Base-by-base conservation (phyloP, 2,888 invertebrate species). In the Neoscelio sp. region DNA sequence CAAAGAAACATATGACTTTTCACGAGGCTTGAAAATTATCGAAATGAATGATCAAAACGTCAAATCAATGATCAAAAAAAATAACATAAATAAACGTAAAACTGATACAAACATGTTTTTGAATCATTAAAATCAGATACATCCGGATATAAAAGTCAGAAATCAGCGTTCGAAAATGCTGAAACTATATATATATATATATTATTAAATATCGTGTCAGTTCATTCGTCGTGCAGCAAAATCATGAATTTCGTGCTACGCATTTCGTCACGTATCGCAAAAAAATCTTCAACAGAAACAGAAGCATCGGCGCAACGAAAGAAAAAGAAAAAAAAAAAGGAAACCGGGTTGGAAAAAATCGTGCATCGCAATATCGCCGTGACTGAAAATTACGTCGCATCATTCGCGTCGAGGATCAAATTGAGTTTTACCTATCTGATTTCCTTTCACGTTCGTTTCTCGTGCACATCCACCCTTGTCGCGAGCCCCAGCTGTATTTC, bases 401-500 rank as follows among this genome's bases (percentile, higher is more conserved):
- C 62, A 64, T 70, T 64, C 70, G 76, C 62, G 54, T 52, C 46
- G 77, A 28, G 76, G 70, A 78, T 78, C 71, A 78, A 78, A 78
- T 78, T 78, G 71, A 78, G 77, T 78, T 78, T 78, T 71, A 58
- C 60, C 77, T 78, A 71, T 78, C 78, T 67, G 68, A 74, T 80
- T 79, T 74, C 74, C 79, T 74, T 73, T 78, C 77, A 73, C 78
- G 78, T 71, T 65, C 71, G 65, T 54, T 60, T 71, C 70, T 77
- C 77, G 77, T 58, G 64, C 48, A 20, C 56, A 56, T 28, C 58
- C 58, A 20, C 70, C 48, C 56, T 52, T 46, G 68, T 33, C 26
- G 15, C 58, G 23, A 56, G 42, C 10, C 56, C 33, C 56, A 33
- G 26, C 26, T 40, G 58, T 58, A 28, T 44, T 38, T 60, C 58